Evolutionary conservation across 35 echinoderm and acorn worm genomes (phyloP), one percentile per base, ranked within the genome.

Genomic region (Strongylocentrotus purpuratus): DNA sequence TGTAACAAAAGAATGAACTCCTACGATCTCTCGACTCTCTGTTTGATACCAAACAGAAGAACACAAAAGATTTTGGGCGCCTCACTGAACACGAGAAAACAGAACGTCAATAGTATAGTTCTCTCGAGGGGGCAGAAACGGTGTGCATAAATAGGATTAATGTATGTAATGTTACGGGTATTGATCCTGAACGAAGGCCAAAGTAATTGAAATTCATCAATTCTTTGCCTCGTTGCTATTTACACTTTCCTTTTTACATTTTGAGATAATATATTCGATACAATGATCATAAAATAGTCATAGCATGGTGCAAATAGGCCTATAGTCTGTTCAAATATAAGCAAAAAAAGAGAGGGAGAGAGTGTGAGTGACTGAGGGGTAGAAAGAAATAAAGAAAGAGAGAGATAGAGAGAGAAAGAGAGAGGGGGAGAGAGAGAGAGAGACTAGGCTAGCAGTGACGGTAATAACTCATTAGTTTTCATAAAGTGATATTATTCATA

Each of bases 31-130:
- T 31, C 48, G 32, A 33, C 33, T 12, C 91, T 46, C 33, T 14
- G 0, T 33, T 25, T 45, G 45, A 45, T 89, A 45, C 15, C 87
- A 93, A 93, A 58, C 32, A 58, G 48, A 93, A 9, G 13, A 58
- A 32, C 48, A 93, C 91, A 93, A 93, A 58, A 58, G 91, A 93
- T n/a, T 89, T 89, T 58, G 46, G 46, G 48, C 31, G 91, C 46
- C 20, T 93, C 48, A 14, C 46, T 93, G 91, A 93, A 58, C 91
- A 58, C 47, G 8, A 33, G 87, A 89, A 89, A 45, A 89, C 7
- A 33, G 20, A 89, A 89, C 87, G 32, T 89, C 87, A 89, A 89
- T 89, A 89, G 6, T 89, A 18, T 89, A 45, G 4, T 31, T 45
- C 87, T 20, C 33, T 14, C 11, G 87, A 89, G 45, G 12, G 33